Percentiles rank a stretch among this genome's conserved stretches.
These are phyloP conservation scores for Amia ocellicauda DNA, from an alignment of 2,113 vertebrate genomes.

Conservation along the genomic window DNA sequence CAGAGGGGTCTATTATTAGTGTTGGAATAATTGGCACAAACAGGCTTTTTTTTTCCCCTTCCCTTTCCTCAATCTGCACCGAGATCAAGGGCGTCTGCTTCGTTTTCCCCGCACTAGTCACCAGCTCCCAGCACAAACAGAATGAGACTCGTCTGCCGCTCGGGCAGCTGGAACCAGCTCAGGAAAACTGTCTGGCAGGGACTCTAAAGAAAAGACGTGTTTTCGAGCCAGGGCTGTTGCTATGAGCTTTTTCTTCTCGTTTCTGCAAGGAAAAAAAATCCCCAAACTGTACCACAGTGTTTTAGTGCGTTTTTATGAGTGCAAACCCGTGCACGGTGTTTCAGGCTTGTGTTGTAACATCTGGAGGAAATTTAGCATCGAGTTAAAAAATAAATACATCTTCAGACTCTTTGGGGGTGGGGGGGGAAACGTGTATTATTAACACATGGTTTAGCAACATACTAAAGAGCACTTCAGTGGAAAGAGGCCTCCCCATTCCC, in stretches of 20 bases:
- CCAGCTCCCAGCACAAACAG: slow-evolving; percentile 64
- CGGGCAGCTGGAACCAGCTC: slow-evolving; percentile 68
- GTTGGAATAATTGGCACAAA: slow-evolving; percentile 59
- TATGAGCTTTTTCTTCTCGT: slow-evolving; percentile 33
- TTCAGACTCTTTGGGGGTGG: too few species aligned
- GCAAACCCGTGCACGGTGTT: too few species aligned
- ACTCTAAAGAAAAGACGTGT: slow-evolving; percentile 71
- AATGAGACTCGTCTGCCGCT: slow-evolving; percentile 71
- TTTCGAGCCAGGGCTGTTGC: slow-evolving; percentile 69
- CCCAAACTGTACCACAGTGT: slow-evolving; percentile 8
- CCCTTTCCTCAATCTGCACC: slow-evolving; percentile 51
- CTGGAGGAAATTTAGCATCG: neutral
- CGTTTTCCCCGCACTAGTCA: slow-evolving; percentile 66
- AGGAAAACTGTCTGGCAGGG: slow-evolving; percentile 74
- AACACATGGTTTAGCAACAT: too few species aligned
- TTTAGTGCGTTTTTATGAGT: neutral
- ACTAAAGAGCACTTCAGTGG: too few species aligned
- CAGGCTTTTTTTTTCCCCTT: slow-evolving; percentile 32
- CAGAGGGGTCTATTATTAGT: slow-evolving; percentile 54
- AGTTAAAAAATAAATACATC: too few species aligned
- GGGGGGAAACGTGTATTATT: too few species aligned
- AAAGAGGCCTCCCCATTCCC: slow-evolving; percentile 14
- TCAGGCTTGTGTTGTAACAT: neutral
- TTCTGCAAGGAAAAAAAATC: too few species aligned
- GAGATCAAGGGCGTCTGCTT: slow-evolving; percentile 68